Evolutionary conservation across 2,113 vertebrate genomes (phyloP).

Genomic region (Campylomormyrus tamandua): DNA sequence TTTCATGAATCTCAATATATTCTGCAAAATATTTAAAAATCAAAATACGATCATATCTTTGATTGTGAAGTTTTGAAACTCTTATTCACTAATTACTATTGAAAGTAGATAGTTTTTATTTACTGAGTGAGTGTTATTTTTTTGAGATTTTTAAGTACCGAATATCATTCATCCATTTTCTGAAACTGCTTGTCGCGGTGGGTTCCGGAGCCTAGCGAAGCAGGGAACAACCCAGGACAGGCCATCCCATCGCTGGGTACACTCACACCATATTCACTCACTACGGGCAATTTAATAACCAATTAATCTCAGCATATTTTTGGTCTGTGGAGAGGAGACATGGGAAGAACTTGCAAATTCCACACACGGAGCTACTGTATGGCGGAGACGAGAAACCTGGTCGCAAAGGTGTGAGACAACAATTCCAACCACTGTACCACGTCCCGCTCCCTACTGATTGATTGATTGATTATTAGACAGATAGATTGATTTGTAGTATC

Average conservation of each 20-base stretch:
- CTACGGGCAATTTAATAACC: background rate
- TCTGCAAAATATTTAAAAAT: background rate
- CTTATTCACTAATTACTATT: background rate
- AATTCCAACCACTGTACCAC: background rate
- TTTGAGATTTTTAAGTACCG: background rate
- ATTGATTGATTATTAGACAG: background rate
- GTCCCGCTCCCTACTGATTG: background rate
- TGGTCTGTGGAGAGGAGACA: background rate
- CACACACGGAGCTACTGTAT: background rate
- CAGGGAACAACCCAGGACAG: background rate
- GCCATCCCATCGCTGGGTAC: background rate
- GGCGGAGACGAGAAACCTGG: background rate
- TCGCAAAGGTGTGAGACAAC: background rate
- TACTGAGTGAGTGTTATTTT: background rate
- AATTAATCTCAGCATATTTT: background rate
- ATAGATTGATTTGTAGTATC: background rate
- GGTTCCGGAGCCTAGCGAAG: background rate
- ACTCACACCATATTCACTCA: background rate
- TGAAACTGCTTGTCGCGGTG: background rate
- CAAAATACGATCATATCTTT: background rate
- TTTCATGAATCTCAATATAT: background rate
- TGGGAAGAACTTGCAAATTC: background rate
- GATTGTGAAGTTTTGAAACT: background rate
- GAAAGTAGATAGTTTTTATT: background rate
- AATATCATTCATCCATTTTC: background rate